Evolutionary conservation across 2,888 invertebrate genomes (phyloP).

Genomic region (Petrolisthes cinctipes): DNA sequence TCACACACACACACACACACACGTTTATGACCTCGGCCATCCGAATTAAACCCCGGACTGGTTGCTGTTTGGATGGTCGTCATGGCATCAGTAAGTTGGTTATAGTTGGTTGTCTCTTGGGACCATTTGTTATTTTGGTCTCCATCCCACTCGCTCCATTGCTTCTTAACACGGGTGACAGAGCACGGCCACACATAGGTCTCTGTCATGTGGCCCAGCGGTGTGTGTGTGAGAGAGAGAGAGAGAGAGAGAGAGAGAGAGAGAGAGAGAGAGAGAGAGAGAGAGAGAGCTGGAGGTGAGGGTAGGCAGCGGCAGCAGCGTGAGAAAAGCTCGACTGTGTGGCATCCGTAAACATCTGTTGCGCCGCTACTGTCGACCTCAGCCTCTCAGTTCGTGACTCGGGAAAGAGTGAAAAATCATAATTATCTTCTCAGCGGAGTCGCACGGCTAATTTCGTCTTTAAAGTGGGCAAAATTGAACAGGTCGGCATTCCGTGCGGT

Average conservation of each 20-base stretch:
- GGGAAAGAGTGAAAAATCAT: conserved; percentile 46
- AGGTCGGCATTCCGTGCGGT: conserved; percentile 5
- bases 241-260: conserved; percentile 4
- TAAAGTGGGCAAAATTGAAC: conserved; percentile 32
- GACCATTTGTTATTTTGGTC: too few species aligned
- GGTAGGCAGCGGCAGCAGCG: conserved; percentile 8
- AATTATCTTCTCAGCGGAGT: conserved; percentile 45
- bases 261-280: conserved; percentile 28
- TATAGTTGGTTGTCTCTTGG: too few species aligned
- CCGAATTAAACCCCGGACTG: too few species aligned
- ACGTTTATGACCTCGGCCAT: too few species aligned
- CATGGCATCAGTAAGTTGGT: too few species aligned
- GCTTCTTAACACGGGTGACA: too few species aligned
- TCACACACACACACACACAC: too few species aligned
- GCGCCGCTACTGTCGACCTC: conserved; percentile 55
- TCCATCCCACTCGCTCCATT: too few species aligned
- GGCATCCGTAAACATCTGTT: conserved; percentile 47
- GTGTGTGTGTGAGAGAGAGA: neutral
- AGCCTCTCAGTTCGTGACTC: conserved; percentile 47
- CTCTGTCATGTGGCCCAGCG: too few species aligned
- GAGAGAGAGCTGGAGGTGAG: conserved; percentile 2
- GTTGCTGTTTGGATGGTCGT: too few species aligned
- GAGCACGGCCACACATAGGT: too few species aligned
- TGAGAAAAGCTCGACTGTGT: conserved; percentile 27
- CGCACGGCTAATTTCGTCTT: conserved; percentile 41